Conservation (phyloP, 2,113 vertebrate species). For the Sebastes fasciatus region DNA sequence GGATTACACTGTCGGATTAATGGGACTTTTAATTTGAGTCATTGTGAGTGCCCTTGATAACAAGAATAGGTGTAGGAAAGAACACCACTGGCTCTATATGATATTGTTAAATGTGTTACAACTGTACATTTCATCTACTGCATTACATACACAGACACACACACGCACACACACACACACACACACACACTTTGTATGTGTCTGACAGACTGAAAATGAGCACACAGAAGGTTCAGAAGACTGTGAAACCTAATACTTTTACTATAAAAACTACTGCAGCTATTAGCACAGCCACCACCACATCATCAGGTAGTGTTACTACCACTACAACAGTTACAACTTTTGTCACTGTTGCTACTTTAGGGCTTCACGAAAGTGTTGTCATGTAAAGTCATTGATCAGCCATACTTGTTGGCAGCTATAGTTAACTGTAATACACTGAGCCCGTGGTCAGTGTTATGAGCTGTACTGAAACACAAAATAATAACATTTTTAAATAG, state of each 20-base stretch:
- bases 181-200: not conserved
- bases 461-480: not conserved
- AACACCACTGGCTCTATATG: constrained; percentile 41
- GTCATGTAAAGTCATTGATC: not conserved
- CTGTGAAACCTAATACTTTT: not conserved
- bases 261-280: not conserved
- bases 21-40: constrained; percentile 81
- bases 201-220: not conserved
- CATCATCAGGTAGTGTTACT: not conserved
- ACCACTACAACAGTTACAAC: not conserved
- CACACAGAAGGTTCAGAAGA: not conserved
- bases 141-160: not conserved
- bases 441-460: not conserved
- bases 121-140: constrained; percentile 45
- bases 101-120: constrained; percentile 51
- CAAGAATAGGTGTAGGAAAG: constrained; percentile 58
- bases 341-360: not conserved
- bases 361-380: not conserved
- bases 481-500: too few species aligned
- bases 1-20: constrained; percentile 82
- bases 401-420: not conserved
- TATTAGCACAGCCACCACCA: not conserved
- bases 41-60: constrained; percentile 68
- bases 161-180: not conserved
- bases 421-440: not conserved